Conservation (phyloP, 2,888 invertebrate genomes). For the Pseudanteris insignis region DNA sequence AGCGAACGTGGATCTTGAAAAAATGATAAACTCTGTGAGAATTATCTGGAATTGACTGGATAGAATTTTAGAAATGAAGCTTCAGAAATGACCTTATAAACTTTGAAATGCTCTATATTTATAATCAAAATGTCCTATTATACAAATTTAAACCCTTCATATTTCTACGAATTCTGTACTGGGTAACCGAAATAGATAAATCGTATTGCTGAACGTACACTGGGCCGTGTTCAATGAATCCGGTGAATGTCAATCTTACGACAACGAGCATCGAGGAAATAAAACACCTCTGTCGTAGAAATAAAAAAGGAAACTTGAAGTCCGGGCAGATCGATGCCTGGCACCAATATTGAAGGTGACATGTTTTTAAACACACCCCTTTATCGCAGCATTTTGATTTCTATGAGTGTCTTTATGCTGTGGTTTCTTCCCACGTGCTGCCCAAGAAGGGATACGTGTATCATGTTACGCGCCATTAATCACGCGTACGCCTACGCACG, state of each 20-base stretch:
- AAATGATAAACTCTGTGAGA: too few species aligned
- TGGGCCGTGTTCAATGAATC: background rate
- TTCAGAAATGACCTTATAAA: too few species aligned
- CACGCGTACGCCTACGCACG: conserved; percentile 27
- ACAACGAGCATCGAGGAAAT: conserved; percentile 37
- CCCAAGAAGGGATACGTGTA: conserved; percentile 53
- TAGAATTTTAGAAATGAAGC: too few species aligned
- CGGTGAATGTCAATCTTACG: too few species aligned
- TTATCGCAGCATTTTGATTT: conserved; percentile 60
- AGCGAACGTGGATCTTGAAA: too few species aligned
- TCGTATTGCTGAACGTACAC: too few species aligned
- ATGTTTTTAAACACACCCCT: conserved; percentile 66
- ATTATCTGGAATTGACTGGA: too few species aligned
- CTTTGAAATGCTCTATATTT: too few species aligned
- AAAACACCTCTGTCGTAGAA: conserved; percentile 30
- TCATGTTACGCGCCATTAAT: conserved; percentile 58
- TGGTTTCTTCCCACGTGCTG: conserved; percentile 65
- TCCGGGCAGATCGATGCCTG: conserved; percentile 59
- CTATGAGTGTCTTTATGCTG: conserved; percentile 60
- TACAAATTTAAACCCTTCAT: too few species aligned
- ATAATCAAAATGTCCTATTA: too few species aligned
- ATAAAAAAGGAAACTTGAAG: conserved; percentile 34
- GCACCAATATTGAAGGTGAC: conserved; percentile 64
- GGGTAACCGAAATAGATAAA: too few species aligned
- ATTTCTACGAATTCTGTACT: too few species aligned